Conservation (phyloP, 1,140 invertebrate genomes). For the Ganaspis sp. region DNA sequence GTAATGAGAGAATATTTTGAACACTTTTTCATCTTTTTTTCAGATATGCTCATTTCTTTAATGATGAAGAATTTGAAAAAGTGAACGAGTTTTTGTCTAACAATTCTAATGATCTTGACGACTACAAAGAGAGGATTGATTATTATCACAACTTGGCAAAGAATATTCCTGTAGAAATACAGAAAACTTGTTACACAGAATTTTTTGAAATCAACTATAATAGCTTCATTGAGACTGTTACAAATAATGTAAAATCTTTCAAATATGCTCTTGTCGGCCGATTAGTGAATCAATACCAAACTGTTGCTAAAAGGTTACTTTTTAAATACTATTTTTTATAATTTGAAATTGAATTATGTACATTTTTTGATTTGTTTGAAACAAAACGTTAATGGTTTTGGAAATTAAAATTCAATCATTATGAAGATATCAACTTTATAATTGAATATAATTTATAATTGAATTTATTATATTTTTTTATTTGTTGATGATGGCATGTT, state of each 20-base stretch:
- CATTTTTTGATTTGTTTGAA: neutral
- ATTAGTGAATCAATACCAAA: slow-evolving; percentile 88
- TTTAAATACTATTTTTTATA: slow-evolving; percentile 8
- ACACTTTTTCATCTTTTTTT: slow-evolving; percentile 41
- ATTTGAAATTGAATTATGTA: slow-evolving; percentile 34
- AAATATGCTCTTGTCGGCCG: slow-evolving; percentile 82
- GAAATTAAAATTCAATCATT: no score
- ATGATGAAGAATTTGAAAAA: slow-evolving; percentile 78
- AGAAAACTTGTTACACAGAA: slow-evolving; percentile 85
- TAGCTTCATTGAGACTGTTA: slow-evolving; percentile 84
- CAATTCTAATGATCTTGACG: slow-evolving; percentile 79
- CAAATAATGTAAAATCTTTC: slow-evolving; percentile 81
- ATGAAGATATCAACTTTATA: no score
- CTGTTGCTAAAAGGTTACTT: slow-evolving; percentile 83
- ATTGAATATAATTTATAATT: no score
- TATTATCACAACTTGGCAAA: slow-evolving; percentile 81
- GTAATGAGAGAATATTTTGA: neutral
- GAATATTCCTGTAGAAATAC: slow-evolving; percentile 81
- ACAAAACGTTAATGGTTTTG: no score
- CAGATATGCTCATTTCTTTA: slow-evolving; percentile 68
- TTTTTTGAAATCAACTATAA: slow-evolving; percentile 91
- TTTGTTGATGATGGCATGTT: no score
- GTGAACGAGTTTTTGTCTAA: slow-evolving; percentile 83
- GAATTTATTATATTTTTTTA: no score
- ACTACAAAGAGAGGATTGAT: slow-evolving; percentile 81